Evolutionary conservation across 2,888 invertebrate species (phyloP), one percentile per base, ranked within the genome.

Genomic region (Emmelina monodactyla): DNA sequence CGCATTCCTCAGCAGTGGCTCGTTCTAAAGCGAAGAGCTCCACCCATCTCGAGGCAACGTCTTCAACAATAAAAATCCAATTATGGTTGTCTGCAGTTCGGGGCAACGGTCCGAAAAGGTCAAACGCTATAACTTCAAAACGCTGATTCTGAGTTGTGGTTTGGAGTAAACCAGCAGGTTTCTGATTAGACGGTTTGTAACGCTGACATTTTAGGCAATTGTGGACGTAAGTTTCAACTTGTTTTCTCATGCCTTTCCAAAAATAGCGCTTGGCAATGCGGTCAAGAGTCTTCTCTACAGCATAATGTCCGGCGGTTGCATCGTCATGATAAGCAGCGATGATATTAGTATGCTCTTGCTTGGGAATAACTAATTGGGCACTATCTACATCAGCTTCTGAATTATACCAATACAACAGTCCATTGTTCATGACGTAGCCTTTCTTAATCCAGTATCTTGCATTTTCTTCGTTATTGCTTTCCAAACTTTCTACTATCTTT

Each of bases 1-100:
- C 53, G 31, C 55, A 60, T 0, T 35, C 39, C 32, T 53, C 54
- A 0, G 57, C 51, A 1, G 49, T 53, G 1, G 58, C 55, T 9
- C 42, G 38, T 4, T 41, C 35, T 1, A 60, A 31, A 0, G 55
- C 39, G 30, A 58, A 57, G 1, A 61, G 22, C 31, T 61, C 59
- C 3, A 58, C 44, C 56, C 58, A 62, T 11, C 49, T 33, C n/a
- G 38, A 43, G 2, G 44, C 43, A 1, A 37, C 14, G 28, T 42
- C 44, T 39, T 49, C 48, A 0, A 41, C 41, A 10, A 45, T 37
- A 5, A 42, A 30, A 4, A 40, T 42, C 40, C 43, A 43, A 3
- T 3, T 32, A 7, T 39, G 10, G 13, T 22, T 30, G 11, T 28
- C 16, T 2, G 28, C 6, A 2, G 36, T 31, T 10, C 2, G 25